phyloP scores from a whole-genome alignment of 2,797 vertebrate species.

The Scyliorhinus canicula region DNA sequence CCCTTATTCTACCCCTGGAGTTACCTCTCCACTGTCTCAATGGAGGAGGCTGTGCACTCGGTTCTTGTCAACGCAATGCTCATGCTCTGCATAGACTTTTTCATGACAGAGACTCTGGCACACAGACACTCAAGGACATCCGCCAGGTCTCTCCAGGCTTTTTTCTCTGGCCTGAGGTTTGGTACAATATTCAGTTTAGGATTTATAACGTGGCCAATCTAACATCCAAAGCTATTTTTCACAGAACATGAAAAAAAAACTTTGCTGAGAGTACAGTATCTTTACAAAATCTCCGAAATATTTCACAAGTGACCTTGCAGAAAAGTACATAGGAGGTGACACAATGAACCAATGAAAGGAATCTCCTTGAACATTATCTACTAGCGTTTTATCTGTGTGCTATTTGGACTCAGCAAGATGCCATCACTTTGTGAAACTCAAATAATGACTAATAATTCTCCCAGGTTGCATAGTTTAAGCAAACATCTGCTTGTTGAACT shows the following conservation, averaged over 20 bases:
- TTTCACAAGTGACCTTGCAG: slow-evolving; percentile 1
- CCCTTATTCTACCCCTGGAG: no score
- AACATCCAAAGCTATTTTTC: background rate
- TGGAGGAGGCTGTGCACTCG: no score
- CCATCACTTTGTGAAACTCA: slow-evolving; percentile 5
- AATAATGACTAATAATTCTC: slow-evolving; percentile 15
- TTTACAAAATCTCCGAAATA: background rate
- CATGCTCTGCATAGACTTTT: no score
- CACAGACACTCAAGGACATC: no score
- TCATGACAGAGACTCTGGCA: no score
- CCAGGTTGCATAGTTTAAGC: background rate
- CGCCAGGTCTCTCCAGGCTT: no score
- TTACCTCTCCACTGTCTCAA: no score
- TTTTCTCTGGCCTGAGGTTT: background rate
- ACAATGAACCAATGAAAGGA: slow-evolving; percentile 8
- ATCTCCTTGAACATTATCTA: background rate
- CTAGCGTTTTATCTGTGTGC: background rate
- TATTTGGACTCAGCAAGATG: background rate
- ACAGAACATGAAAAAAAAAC: background rate
- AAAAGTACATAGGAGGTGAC: slow-evolving; percentile 5
- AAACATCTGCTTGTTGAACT: background rate
- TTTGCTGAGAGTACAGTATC: background rate
- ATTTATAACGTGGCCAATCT: background rate
- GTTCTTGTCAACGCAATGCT: no score
- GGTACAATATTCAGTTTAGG: background rate